Base-by-base conservation (phyloP, 2,888 invertebrate species). In the Yponomeuta plumbellus region DNA sequence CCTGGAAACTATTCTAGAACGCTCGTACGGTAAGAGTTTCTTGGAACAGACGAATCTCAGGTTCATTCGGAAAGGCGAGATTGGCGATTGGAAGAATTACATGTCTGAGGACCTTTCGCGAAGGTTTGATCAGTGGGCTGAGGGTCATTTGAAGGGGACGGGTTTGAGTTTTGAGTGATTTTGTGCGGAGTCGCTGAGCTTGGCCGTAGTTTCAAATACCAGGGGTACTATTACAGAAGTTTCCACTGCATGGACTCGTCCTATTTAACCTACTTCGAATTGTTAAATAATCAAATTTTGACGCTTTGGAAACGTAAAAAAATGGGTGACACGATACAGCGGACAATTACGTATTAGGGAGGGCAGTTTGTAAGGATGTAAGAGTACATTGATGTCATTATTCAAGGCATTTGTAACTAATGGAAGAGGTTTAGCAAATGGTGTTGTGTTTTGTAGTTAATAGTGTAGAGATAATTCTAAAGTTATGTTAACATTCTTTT, bases 31-130 rank as follows among this genome's bases (percentile, higher is more conserved):
- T 0, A 83, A 83, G 44, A 86, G 86, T 65, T 87, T 86, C 66
- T 80, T 91, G 57, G 85, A 90, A 22, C 88, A 92, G 61, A 91
- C 92, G 0, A 81, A 92, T 44, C 74, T 88, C 0, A 93, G 93
- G 73, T 96, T 96, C 73, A 95, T 96, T 69, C 92, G 96, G 20
- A 96, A 95, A 81, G 97, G 97, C 0, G 92, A 94, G 78, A 94
- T 96, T 21, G 96, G 96, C 0, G 96, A 96, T 74, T 95, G 95
- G 96, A 94, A 93, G 75, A 95, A 95, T 78, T 93, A 95, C 69
- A 95, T 97, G 93, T 93, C 94, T 0, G 92, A 93, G 2, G 94
- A 95, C 73, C 87, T 96, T 74, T 94, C 95, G 0, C 85, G 92
- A 65, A 89, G 92, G 71, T 96, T 97, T 76, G 95, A 97, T 78